Percentiles rank a stretch among this genome's conserved stretches.
Evolutionary conservation across 2,797 vertebrate species (phyloP).

Genomic region (Myioborus miniatus): DNA sequence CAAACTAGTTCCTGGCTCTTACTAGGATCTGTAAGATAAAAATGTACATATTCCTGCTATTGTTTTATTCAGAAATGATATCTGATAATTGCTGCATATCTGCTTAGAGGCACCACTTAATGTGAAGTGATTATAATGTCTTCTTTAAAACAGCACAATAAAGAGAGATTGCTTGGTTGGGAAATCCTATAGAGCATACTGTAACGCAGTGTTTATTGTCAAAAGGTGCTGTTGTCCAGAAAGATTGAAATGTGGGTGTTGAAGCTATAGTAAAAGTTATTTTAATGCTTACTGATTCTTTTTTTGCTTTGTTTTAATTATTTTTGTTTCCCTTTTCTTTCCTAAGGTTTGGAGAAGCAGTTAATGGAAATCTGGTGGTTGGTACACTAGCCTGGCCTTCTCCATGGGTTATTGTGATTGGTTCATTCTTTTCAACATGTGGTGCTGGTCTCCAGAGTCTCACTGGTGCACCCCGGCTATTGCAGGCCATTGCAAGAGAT

Average conservation of each 20-base stretch:
- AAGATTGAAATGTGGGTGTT: neutral
- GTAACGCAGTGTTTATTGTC: neutral
- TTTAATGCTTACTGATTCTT: neutral
- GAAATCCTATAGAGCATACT: fast-evolving
- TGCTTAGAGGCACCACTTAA: neutral
- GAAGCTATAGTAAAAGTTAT: neutral
- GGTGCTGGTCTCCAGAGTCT: slow-evolving; percentile 95
- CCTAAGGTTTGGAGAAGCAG: slow-evolving; percentile 84
- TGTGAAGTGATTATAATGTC: neutral
- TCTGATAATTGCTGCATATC: neutral
- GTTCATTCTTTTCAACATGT: slow-evolving; percentile 96
- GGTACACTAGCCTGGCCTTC: slow-evolving; percentile 95
- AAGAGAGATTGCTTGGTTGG: neutral
- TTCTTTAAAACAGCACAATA: neutral
- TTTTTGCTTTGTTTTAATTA: no score
- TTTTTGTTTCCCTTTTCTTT: neutral
- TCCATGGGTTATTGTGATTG: slow-evolving; percentile 97
- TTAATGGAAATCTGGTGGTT: slow-evolving; percentile 92
- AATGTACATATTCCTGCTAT: neutral
- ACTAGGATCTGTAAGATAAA: neutral
- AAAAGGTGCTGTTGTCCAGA: neutral
- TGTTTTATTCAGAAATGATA: neutral
- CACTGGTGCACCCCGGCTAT: slow-evolving; percentile 90
- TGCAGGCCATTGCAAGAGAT: slow-evolving; percentile 95
- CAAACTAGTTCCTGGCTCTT: neutral